Base-by-base conservation (phyloP, 2,888 invertebrate species). In the Parthenolecanium corni region DNA sequence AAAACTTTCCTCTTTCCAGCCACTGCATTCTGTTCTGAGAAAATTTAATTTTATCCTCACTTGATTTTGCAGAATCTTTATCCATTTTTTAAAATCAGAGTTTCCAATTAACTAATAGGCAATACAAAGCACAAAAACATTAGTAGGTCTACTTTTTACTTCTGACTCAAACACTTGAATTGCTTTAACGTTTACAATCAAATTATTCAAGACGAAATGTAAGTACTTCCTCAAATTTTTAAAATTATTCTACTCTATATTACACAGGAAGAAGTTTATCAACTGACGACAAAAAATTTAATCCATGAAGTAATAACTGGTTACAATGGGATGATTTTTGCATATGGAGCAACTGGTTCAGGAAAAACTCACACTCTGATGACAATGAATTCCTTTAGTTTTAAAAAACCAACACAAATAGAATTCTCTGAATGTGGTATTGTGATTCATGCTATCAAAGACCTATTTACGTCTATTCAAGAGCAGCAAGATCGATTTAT, bases 351-450 rank as follows among this genome's bases (percentile, higher is more conserved):
- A 3, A 93, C 92, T 40, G 91, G 91, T 1, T 86, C 90, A 3
- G 93, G 93, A 31, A 93, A 93, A 75, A 93, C 93, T 0, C 83
- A 89, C 74, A 93, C 92, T 9, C 92, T 93, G 92, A 81, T 87
- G 57, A 25, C 57, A 11, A 58, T 58, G 36, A 58, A 58, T 21
- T 31, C 31, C 4, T 31, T 31, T 31, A 31, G 31, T 31, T 49
- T 21, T 21, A 11, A 52, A 86, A 87, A 75, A 76, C 24, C 44
- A 67, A 64, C 23, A 76, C 79, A 73, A 70, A 77, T 16, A 70
- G 14, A 49, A 12, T 58, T 47, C 36, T n/a, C 75, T 70, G 78
- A 82, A 66, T 88, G 89, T 0, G 92, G 92, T 3, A 85, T 91
- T 65, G 92, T 92, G 91, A 85, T 88, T 0, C 78, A 89, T 54